These are phyloP conservation scores for Protobothrops mucrosquamatus DNA, from an alignment of 2,113 vertebrate genomes.

Conservation along the genomic window DNA sequence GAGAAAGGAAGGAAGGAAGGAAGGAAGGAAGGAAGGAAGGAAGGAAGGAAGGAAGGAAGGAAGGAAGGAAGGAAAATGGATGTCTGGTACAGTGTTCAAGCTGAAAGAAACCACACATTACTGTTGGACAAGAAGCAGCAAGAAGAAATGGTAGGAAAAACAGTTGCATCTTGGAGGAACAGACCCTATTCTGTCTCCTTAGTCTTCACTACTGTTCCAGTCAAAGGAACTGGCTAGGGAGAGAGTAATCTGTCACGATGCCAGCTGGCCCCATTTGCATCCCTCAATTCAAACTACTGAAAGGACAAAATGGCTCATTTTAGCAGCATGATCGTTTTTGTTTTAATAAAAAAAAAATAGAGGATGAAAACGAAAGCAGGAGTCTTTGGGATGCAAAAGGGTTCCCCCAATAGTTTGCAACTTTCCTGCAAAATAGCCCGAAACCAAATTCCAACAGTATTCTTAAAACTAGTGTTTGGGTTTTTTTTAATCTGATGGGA, in stretches of 20 bases:
- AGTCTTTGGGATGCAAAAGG: neutral
- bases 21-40: no score
- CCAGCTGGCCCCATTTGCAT: neutral
- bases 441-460: neutral
- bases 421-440: neutral
- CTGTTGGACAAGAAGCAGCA: neutral
- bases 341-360: neutral
- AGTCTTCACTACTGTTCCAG: neutral
- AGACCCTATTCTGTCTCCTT: neutral
- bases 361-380: neutral
- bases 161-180: neutral
- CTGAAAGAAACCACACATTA: neutral
- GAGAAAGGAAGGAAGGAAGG: no score
- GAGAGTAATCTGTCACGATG: neutral
- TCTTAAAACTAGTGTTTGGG: neutral
- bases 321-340: neutral
- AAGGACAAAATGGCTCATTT: neutral
- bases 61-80: neutral
- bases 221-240: neutral
- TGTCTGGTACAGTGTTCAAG: neutral
- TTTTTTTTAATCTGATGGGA: neutral
- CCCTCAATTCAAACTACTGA: neutral
- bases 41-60: no score
- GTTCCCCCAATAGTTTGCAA: neutral
- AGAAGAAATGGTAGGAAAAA: neutral